Evolutionary conservation across 2,888 invertebrate genomes (phyloP).

Genomic region (Phasia obesa): DNA sequence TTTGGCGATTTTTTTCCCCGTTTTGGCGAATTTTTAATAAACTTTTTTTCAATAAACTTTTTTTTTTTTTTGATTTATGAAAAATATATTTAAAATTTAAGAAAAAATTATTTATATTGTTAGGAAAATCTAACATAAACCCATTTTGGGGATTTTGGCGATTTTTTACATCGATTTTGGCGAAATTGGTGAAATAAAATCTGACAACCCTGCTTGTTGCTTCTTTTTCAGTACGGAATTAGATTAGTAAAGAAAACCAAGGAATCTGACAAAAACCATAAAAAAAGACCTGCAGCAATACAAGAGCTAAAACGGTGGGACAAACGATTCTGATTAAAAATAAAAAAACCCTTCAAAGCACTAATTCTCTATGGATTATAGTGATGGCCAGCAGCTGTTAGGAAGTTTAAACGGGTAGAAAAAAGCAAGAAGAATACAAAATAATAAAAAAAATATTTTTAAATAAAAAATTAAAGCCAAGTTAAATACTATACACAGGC

Average conservation of each 20-base stretch:
- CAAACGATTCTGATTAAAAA: slow-evolving; percentile 2
- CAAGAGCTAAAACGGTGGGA: background rate
- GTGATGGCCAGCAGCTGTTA: slow-evolving; percentile 4
- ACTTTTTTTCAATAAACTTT: too few relatives aligned
- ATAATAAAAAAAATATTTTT: background rate
- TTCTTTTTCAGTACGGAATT: background rate
- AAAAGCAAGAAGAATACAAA: background rate
- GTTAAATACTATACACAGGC: slow-evolving; percentile 8
- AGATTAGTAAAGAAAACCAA: slow-evolving; percentile 30
- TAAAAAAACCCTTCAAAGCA: background rate
- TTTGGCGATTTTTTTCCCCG: too few relatives aligned
- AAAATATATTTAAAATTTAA: too few relatives aligned
- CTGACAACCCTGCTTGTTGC: too few relatives aligned
- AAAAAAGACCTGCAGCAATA: background rate
- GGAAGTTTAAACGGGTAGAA: slow-evolving; percentile 1
- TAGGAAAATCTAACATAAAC: too few relatives aligned
- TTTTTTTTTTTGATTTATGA: too few relatives aligned
- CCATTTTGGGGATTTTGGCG: too few relatives aligned
- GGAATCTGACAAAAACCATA: slow-evolving; percentile 17
- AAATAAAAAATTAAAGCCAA: slow-evolving; percentile 1
- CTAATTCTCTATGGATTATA: background rate
- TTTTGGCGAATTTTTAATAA: too few relatives aligned
- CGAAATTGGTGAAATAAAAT: too few relatives aligned
- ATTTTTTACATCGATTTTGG: too few relatives aligned
- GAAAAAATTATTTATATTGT: too few relatives aligned